phyloP scores from a whole-genome alignment of 1,140 invertebrate genomes.

The Bombus difficillimus region DNA sequence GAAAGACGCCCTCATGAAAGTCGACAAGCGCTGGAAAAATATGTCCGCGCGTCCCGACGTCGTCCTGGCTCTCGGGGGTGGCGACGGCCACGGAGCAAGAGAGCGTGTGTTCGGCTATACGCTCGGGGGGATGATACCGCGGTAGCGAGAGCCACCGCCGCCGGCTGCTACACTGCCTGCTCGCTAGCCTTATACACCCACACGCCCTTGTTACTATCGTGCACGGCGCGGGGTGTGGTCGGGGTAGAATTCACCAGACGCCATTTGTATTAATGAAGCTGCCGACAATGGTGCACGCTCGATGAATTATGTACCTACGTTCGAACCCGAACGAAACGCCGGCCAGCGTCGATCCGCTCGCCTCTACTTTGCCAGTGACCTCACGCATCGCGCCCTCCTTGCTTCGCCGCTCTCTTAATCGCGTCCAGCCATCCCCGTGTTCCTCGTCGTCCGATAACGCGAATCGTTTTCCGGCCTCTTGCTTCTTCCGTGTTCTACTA shows the following conservation, averaged over 20 bases:
- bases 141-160: constrained; percentile 21
- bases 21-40: constrained; percentile 82
- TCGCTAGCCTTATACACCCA: constrained; percentile 42
- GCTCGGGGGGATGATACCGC: constrained; percentile 46
- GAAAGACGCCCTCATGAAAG: constrained; percentile 82
- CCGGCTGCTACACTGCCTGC: constrained; percentile 54
- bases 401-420: background rate
- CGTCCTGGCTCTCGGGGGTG: constrained; percentile 23
- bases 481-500: background rate
- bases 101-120: background rate
- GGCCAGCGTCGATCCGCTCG: constrained; percentile 56
- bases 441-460: background rate
- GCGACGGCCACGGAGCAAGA: background rate
- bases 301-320: constrained; percentile 83
- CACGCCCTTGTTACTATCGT: constrained; percentile 62
- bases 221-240: constrained; percentile 55
- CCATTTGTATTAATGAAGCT: constrained; percentile 84
- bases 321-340: constrained; percentile 77
- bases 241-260: constrained; percentile 81
- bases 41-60: constrained; percentile 73
- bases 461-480: background rate
- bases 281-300: constrained; percentile 81
- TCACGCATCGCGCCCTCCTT: constrained; percentile 52
- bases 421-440: background rate
- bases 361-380: constrained; percentile 61